Evolutionary conservation across 2,888 invertebrate species (phyloP).

Genomic region (Priocnemis perturbator): DNA sequence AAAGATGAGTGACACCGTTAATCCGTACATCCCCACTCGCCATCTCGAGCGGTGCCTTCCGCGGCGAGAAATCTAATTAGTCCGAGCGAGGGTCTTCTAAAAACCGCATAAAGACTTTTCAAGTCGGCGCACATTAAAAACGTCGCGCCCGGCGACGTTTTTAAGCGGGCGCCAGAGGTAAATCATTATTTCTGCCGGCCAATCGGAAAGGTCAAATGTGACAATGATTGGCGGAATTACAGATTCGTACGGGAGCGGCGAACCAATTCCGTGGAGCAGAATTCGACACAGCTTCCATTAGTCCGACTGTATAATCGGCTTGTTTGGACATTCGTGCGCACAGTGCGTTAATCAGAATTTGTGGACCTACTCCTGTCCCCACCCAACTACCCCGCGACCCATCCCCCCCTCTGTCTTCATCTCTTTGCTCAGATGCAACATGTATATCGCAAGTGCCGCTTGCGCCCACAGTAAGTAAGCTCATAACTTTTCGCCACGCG

Average conservation of each 20-base stretch:
- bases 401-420: not conserved
- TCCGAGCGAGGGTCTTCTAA: too few species aligned
- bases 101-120: too few species aligned
- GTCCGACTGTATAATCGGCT: conserved; percentile 13
- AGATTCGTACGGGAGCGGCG: not conserved
- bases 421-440: conserved; percentile 4
- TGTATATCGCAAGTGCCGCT: not conserved
- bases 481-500: conserved; percentile 31
- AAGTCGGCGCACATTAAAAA: too few species aligned
- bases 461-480: conserved; percentile 18
- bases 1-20: too few species aligned
- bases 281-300: conserved; percentile 15
- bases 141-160: too few species aligned
- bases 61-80: too few species aligned
- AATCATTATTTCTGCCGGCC: not conserved
- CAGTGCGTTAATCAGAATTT: conserved; percentile 34
- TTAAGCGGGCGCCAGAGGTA: too few species aligned
- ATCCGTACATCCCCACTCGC: too few species aligned
- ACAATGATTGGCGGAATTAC: not conserved
- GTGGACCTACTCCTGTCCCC: conserved; percentile 20
- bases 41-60: too few species aligned
- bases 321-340: conserved; percentile 10
- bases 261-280: not conserved
- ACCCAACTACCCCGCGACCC: not conserved
- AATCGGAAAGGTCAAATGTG: conserved; percentile 6